These are phyloP conservation scores for Poecile montanus DNA, from an alignment of 2,797 vertebrate species.

Conservation along the genomic window DNA sequence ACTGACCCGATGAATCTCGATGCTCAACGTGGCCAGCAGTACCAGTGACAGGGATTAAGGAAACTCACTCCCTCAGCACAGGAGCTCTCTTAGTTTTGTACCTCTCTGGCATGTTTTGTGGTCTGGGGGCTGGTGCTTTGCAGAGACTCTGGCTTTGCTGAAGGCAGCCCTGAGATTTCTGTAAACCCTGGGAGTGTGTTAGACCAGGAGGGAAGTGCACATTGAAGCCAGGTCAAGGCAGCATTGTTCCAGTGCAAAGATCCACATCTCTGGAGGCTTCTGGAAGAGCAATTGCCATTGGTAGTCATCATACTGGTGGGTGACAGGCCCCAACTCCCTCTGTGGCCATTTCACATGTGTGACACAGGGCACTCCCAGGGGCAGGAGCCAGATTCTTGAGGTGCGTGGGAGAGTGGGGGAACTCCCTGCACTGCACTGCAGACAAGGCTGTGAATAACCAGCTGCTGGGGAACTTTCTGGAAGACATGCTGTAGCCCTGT, in stretches of 20 bases:
- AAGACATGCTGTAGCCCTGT: neutral
- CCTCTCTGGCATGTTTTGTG: neutral
- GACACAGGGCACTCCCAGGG: neutral
- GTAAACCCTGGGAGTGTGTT: neutral
- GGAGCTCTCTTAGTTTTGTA: neutral
- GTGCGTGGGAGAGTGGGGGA: neutral
- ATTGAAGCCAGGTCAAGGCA: neutral
- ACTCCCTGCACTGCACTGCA: neutral
- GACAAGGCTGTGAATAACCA: neutral
- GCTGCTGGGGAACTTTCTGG: neutral
- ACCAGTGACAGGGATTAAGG: neutral
- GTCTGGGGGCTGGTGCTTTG: neutral
- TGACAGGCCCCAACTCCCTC: neutral
- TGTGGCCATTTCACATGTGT: neutral
- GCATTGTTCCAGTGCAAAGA: neutral
- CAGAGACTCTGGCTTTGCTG: neutral
- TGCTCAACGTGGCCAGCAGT: rapidly evolving
- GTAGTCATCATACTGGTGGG: too few relatives aligned
- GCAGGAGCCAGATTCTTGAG: rapidly evolving
- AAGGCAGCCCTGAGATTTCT: neutral
- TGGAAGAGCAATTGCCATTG: neutral
- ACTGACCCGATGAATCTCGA: rapidly evolving
- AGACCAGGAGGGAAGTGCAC: neutral
- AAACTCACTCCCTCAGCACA: neutral
- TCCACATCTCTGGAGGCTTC: neutral